Evolutionary conservation across 2,797 vertebrate species (phyloP).

Genomic region (Sebastes paucispinis): DNA sequence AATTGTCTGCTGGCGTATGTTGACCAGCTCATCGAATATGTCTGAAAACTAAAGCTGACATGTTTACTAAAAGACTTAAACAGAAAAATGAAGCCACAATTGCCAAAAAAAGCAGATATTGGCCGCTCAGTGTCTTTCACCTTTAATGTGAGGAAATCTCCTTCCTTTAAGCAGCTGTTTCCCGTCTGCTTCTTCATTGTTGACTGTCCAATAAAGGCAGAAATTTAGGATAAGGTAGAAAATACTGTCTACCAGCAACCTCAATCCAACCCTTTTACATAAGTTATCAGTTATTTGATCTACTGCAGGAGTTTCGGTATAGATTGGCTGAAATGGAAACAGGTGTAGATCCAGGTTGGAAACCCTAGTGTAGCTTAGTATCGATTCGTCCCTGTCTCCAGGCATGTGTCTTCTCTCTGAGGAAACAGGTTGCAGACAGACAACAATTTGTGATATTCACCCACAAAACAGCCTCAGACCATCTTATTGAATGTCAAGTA

Average conservation of each 20-base stretch:
- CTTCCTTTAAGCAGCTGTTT: not conserved
- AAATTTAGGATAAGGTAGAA: not conserved
- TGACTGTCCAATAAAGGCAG: not conserved
- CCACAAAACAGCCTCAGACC: not conserved
- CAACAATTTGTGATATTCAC: not conserved
- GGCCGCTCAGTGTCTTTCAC: not conserved
- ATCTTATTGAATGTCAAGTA: not conserved
- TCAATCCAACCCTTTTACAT: not conserved
- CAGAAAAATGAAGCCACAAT: not conserved
- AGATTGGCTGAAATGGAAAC: not conserved
- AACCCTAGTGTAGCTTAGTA: not conserved
- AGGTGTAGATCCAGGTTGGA: not conserved
- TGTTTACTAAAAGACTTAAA: not conserved
- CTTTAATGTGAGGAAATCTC: not conserved
- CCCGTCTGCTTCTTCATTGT: not conserved
- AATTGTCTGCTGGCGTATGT: not conserved
- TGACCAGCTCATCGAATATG: too few species aligned
- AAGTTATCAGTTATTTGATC: not conserved
- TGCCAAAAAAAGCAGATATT: not conserved
- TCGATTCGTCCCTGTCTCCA: not conserved
- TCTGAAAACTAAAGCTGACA: not conserved
- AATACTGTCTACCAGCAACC: not conserved
- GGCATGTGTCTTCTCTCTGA: not conserved
- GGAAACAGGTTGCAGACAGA: not conserved
- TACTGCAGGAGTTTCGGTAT: not conserved